phyloP scores from a whole-genome alignment of 2,888 invertebrate species.

The Andrena bucephala region DNA sequence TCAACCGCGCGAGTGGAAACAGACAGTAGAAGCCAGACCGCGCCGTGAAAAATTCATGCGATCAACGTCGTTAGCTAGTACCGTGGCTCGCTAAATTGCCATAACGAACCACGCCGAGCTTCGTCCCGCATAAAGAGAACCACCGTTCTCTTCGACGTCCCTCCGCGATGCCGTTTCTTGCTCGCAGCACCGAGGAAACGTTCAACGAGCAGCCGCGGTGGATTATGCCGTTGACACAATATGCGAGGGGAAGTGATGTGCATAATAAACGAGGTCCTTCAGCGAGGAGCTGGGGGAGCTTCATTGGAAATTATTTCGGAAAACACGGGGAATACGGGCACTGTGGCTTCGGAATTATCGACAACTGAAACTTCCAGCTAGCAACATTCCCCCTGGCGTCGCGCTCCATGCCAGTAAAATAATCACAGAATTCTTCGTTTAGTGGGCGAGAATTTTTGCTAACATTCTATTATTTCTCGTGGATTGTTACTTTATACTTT shows the following conservation, averaged over 20 bases:
- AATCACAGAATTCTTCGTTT: conserved; percentile 1
- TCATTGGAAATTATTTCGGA: conserved; percentile 23
- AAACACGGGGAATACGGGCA: conserved; percentile 12
- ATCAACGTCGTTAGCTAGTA: conserved; percentile 6
- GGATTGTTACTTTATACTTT: neutral
- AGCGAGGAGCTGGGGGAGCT: neutral
- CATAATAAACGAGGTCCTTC: conserved; percentile 26
- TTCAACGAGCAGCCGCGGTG: neutral
- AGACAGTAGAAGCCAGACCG: conserved; percentile 1
- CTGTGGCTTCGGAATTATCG: conserved; percentile 12
- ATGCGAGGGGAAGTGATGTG: neutral
- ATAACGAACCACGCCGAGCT: conserved; percentile 14
- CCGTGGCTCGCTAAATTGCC: conserved; percentile 1
- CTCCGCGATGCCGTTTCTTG: neutral
- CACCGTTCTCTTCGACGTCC: neutral
- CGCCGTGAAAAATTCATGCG: conserved; percentile 12
- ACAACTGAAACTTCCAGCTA: neutral
- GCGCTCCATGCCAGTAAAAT: conserved; percentile 2
- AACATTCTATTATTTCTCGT: neutral
- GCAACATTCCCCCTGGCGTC: neutral
- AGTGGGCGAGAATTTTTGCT: conserved; percentile 9
- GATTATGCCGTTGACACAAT: conserved; percentile 1
- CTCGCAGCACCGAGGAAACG: neutral
- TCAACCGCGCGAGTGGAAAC: neutral
- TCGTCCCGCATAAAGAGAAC: conserved; percentile 18